Conservation (phyloP, 1,140 invertebrate species). For the Vanessa atalanta region DNA sequence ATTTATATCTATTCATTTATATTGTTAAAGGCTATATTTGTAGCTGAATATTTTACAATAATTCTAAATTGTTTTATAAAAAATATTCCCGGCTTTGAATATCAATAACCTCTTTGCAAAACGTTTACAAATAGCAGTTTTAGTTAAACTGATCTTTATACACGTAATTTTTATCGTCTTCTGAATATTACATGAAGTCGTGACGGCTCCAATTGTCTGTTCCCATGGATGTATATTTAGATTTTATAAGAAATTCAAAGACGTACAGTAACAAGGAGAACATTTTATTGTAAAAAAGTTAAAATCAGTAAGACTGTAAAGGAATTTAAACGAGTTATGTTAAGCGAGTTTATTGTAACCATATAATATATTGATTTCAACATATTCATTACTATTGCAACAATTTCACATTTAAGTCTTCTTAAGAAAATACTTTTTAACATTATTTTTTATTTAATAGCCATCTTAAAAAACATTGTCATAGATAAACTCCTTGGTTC, state of each 20-base stretch:
- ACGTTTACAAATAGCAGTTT: conserved; percentile 1
- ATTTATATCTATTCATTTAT: too few relatives aligned
- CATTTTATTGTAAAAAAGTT: conserved; percentile 10
- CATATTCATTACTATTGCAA: too few relatives aligned
- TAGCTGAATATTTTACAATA: too few relatives aligned
- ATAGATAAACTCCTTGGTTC: too few relatives aligned
- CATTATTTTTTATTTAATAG: too few relatives aligned
- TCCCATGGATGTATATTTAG: conserved; percentile 29
- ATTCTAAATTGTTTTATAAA: too few relatives aligned
- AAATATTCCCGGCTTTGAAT: neutral
- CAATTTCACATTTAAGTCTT: too few relatives aligned
- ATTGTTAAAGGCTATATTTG: too few relatives aligned
- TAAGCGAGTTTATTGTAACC: too few relatives aligned
- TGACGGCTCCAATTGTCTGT: conserved; percentile 19
- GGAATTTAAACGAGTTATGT: neutral
- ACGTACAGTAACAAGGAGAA: neutral
- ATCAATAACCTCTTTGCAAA: neutral
- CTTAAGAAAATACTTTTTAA: too few relatives aligned
- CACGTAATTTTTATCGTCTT: conserved; percentile 19
- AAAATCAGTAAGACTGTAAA: neutral
- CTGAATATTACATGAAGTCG: conserved; percentile 31
- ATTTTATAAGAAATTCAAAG: conserved; percentile 28
- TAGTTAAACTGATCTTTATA: conserved; percentile 7
- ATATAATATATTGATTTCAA: too few relatives aligned
- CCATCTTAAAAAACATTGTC: too few relatives aligned